phyloP scores from a whole-genome alignment of 2,888 invertebrate species.

The Agrochola lychnidis region DNA sequence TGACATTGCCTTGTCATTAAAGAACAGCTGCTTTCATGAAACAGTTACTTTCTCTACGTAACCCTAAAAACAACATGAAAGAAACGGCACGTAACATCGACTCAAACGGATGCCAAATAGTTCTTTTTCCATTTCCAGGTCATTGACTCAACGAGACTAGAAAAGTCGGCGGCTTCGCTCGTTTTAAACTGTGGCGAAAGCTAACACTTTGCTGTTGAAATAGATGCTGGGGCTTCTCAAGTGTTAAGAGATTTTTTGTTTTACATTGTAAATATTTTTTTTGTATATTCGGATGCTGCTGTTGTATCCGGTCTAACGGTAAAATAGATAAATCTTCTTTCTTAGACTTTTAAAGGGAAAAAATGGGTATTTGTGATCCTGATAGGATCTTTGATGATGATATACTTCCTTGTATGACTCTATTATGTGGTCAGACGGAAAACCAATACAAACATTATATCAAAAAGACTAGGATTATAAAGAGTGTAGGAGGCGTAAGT shows the following conservation, averaged over 20 bases:
- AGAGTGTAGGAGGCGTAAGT: too few species aligned
- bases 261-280: conserved; percentile 22
- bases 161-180: conserved; percentile 70
- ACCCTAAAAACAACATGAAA: conserved; percentile 72
- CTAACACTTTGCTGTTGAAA: conserved; percentile 60
- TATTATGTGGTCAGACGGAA: background rate
- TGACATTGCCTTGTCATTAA: background rate
- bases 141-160: conserved; percentile 72
- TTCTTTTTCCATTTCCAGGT: conserved; percentile 74
- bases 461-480: background rate
- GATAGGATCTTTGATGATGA: background rate
- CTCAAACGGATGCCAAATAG: conserved; percentile 76
- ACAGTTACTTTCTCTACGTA: conserved; percentile 23
- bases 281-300: background rate
- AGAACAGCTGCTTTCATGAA: conserved; percentile 9
- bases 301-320: background rate
- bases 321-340: background rate
- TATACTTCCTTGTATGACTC: background rate
- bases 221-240: conserved; percentile 49
- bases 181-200: conserved; percentile 67
- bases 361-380: background rate
- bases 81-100: conserved; percentile 71
- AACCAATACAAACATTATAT: background rate
- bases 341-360: background rate
- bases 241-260: conserved; percentile 47